Evolutionary conservation across 2,888 invertebrate genomes (phyloP).

Genomic region (Campaea margaritaria): DNA sequence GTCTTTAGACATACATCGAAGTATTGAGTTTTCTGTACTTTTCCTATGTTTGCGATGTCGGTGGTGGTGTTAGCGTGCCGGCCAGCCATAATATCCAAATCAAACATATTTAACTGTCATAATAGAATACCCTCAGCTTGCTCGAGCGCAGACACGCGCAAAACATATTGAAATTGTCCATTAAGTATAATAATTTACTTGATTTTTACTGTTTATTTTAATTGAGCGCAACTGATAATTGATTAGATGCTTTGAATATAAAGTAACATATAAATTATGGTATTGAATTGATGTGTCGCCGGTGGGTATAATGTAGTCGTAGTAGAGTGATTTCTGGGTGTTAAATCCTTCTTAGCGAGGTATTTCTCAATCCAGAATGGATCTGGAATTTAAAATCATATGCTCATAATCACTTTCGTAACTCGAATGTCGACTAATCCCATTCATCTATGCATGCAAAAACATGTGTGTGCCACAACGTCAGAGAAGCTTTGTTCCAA

Average conservation of each 20-base stretch:
- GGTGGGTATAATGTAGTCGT: too few species aligned
- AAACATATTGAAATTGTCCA: constrained; percentile 25
- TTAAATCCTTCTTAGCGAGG: too few species aligned
- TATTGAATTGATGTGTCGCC: too few species aligned
- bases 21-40: constrained; percentile 62
- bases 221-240: neutral
- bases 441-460: constrained; percentile 48
- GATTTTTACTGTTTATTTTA: constrained; percentile 2
- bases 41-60: constrained; percentile 73
- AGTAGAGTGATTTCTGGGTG: too few species aligned
- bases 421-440: constrained; percentile 45
- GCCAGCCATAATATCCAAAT: constrained; percentile 61
- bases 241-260: too few species aligned
- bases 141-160: constrained; percentile 53
- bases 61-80: constrained; percentile 58
- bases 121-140: constrained; percentile 54
- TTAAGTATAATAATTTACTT: constrained; percentile 1
- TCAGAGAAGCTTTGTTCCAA: constrained; percentile 47
- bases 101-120: constrained; percentile 74
- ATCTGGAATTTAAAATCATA: neutral
- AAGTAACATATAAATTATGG: too few species aligned
- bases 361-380: too few species aligned
- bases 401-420: neutral
- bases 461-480: constrained; percentile 48
- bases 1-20: constrained; percentile 23